Base-by-base conservation (phyloP, 2,888 invertebrate genomes). In the Stenolophus ochropezus region DNA sequence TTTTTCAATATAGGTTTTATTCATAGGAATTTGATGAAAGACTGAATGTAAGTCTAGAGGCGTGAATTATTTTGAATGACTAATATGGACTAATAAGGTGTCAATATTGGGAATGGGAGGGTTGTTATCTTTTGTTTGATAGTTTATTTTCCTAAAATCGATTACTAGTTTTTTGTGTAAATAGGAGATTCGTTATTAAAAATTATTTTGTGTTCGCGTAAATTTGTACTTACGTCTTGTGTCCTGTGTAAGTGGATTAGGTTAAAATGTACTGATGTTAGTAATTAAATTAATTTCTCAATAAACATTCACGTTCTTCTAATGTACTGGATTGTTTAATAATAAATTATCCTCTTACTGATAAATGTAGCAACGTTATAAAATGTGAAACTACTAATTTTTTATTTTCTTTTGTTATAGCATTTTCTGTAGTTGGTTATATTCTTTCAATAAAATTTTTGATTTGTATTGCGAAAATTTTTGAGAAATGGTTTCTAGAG, bases 341-440 rank as follows among this genome's bases (percentile, higher is more conserved):
- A 47, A 74, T 49, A 49, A 74, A 49, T 47, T 47, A 49, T 49
- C 23, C 74, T 49, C 21, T 74, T 20, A 74, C 47, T 74, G 74
- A 42, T 6, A 33, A 33, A 21, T 47, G 74, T 74, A 74, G 23
- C 18, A 74, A 47, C 1, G 74, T 21, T 49, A 74, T 49, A 3
- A 74, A 74, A 49, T 74, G 47, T 20, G 74, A 74, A 20, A 74
- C 49, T 49, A 74, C 47, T 49, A 74, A 21, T 74, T 74, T 74
- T 47, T 74, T n/a, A 1, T 47, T 74, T 49, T 74, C 74, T 47
- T 74, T 49, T 20, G 49, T 74, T 16, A 74, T 74, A 2, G 74
- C 18, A 20, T 74, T 3, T 74, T 74, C 49, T 74, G 49, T 49
- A 49, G 49, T 74, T 74, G 49, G n/a, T 61, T 23, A 23, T 71